Percentiles rank a stretch among this genome's conserved stretches.
These are phyloP conservation scores for Rhea americana DNA, from an alignment of 2,113 vertebrate species.

Conservation along the genomic window DNA sequence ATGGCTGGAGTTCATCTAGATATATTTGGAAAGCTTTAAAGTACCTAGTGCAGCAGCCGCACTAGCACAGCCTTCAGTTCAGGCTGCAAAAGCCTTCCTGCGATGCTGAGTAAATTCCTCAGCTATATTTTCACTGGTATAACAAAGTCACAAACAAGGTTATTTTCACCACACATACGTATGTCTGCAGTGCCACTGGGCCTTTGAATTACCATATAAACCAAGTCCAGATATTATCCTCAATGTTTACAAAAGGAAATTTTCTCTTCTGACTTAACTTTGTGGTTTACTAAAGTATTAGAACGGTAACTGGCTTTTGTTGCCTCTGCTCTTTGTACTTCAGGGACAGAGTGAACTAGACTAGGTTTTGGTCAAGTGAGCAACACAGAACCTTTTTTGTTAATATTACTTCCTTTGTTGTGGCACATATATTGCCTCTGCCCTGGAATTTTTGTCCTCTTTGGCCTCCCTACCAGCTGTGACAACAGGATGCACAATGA, in stretches of 20 bases:
- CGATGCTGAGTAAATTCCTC: background rate
- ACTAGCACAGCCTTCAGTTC: background rate
- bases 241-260: background rate
- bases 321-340: background rate
- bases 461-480: slow-evolving; percentile 45
- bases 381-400: background rate
- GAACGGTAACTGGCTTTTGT: background rate
- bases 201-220: background rate
- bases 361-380: background rate
- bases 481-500: slow-evolving; percentile 62
- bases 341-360: background rate
- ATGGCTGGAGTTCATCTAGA: background rate
- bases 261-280: background rate
- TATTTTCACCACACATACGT: background rate
- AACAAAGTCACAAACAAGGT: background rate
- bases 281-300: background rate
- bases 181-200: background rate
- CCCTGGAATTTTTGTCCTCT: slow-evolving; percentile 14
- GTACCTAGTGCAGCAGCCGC: background rate
- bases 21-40: background rate
- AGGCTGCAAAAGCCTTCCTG: background rate
- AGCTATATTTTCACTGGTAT: background rate
- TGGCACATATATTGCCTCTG: background rate
- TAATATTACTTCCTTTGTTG: background rate
- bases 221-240: background rate